Evolutionary conservation across 2,888 invertebrate species (phyloP), one percentile per base, ranked within the genome.

Genomic region (Dynastes hyllus): DNA sequence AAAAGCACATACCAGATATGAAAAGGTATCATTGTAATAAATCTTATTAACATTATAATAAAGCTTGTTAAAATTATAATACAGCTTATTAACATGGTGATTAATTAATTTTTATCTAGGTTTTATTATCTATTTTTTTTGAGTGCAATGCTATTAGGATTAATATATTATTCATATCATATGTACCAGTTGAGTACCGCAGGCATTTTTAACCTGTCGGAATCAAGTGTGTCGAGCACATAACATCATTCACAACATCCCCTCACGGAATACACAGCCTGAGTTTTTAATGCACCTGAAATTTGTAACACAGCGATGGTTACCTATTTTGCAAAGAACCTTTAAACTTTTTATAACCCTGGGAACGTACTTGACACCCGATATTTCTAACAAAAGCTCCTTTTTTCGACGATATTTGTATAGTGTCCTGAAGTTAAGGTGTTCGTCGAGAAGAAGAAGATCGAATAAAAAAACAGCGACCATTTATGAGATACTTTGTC

Each of bases 291-390:
- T 84, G 83, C 84, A 81, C 81, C 85, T 85, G 86, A 87, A 87
- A 86, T 86, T 86, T 87, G 87, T 87, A 87, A 87, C 87, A 88
- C 61, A 32, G 87, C 87, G 87, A 86, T 87, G 40, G 40, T 58
- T 67, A 86, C 87, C 87, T 86, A 86, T 85, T 87, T 87, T 84
- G 85, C 86, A 83, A 85, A 86, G 85, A 55, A 32, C 58, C 73
- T 75, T 75, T 75, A 75, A 61, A 81, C 85, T 84, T 85, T 86
- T 86, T 84, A 85, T 81, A 82, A 80, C 84, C 88, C 85, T 88
- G 88, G 88, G 88, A 88, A 88, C 87, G 82, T 85, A 88, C 88
- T 88, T 87, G 88, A 88, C 88, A 88, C 85, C 85, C 83, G 88
- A 88, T 88, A 88, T 85, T 84, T 84, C 82, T 83, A 80, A 80